Evolutionary conservation across 2,888 invertebrate genomes (phyloP).

Genomic region (Elysia crispata): DNA sequence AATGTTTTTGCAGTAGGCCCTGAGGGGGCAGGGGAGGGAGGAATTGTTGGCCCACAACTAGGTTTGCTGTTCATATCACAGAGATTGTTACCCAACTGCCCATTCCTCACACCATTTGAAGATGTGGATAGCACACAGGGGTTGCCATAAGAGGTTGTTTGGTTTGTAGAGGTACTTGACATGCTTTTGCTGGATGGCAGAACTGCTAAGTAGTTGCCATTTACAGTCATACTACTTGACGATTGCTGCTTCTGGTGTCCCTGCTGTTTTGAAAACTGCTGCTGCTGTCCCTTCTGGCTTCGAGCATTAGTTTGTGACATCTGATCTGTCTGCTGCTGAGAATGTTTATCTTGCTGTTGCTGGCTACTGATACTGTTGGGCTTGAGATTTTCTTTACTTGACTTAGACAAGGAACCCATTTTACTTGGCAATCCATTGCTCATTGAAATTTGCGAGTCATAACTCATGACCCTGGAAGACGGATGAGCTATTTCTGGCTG

Average conservation of each 20-base stretch:
- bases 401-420: conserved; percentile 16
- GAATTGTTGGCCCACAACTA: background rate
- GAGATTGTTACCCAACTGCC: no score
- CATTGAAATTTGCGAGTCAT: background rate
- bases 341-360: conserved; percentile 14
- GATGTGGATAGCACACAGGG: no score
- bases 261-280: conserved; percentile 36
- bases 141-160: conserved; percentile 10
- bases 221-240: conserved; percentile 12
- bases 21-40: conserved; percentile 5
- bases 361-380: conserved; percentile 18
- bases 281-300: conserved; percentile 12
- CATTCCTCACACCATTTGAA: no score
- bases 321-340: background rate
- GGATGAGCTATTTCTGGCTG: conserved; percentile 32
- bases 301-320: no score
- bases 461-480: conserved; percentile 38
- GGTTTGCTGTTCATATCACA: background rate
- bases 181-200: conserved; percentile 20
- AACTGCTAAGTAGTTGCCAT: conserved; percentile 32
- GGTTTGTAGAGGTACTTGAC: background rate
- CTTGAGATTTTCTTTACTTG: conserved; percentile 15
- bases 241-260: conserved; percentile 46
- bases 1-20: background rate
- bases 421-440: conserved; percentile 37